Conservation (phyloP, 2,888 invertebrate species). For the Metellina segmentata region DNA sequence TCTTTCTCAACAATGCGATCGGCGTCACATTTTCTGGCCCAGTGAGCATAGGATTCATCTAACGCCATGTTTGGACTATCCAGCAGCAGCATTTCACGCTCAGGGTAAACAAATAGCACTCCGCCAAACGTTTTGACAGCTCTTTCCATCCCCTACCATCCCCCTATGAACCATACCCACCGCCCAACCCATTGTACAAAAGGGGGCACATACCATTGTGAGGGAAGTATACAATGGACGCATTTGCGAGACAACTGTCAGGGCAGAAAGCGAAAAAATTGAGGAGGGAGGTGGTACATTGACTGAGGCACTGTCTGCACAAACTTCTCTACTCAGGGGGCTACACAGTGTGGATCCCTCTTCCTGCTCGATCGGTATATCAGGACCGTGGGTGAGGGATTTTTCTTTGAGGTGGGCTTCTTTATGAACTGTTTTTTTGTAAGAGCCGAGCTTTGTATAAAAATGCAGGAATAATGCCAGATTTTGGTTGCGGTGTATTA, state of each 20-base stretch:
- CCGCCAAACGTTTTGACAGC: constrained; percentile 25
- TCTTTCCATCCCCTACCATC: constrained; percentile 22
- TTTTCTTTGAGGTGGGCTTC: constrained; percentile 44
- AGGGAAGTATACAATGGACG: constrained; percentile 31
- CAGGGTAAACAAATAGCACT: constrained; percentile 55
- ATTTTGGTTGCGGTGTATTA: constrained; percentile 6
- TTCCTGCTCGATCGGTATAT: constrained; percentile 30
- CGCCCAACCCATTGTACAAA: not conserved
- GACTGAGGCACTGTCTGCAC: not conserved
- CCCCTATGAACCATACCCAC: constrained; percentile 2
- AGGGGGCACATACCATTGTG: constrained; percentile 2
- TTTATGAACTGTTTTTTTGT: constrained; percentile 26
- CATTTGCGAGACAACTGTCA: constrained; percentile 60
- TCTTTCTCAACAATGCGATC: constrained; percentile 5
- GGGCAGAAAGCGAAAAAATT: not conserved
- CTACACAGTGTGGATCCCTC: not conserved
- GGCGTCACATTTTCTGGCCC: constrained; percentile 40
- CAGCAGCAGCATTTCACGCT: constrained; percentile 23
- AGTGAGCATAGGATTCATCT: not conserved
- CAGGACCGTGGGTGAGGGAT: constrained; percentile 58
- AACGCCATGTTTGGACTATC: constrained; percentile 49
- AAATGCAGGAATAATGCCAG: constrained; percentile 6
- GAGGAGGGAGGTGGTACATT: not conserved
- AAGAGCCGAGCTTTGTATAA: not conserved
- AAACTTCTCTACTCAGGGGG: not conserved